phyloP scores from a whole-genome alignment of 2,888 invertebrate genomes.

The Apantesis nais region DNA sequence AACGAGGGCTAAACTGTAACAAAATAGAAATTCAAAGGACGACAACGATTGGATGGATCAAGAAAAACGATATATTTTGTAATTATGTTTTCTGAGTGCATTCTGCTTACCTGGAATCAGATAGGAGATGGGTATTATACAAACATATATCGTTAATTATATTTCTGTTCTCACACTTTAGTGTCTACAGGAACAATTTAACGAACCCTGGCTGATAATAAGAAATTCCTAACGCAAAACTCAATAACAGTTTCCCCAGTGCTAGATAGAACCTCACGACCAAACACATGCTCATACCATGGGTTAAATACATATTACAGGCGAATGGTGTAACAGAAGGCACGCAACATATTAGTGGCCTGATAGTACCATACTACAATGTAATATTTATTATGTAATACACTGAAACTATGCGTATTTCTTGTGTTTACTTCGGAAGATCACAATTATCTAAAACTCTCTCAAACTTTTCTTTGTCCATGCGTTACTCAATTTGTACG shows the following conservation, averaged over 20 bases:
- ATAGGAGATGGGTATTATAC: background rate
- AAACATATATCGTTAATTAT: background rate
- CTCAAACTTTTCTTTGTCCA: background rate
- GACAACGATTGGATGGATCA: background rate
- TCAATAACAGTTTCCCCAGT: background rate
- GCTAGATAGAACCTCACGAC: background rate
- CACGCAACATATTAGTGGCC: background rate
- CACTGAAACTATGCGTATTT: too few species aligned
- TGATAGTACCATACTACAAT: background rate
- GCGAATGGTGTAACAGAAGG: background rate
- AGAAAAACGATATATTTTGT: background rate
- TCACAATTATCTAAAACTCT: background rate
- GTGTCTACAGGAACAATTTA: background rate
- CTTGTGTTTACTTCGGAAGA: too few species aligned
- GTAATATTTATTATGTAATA: too few species aligned
- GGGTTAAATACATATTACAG: background rate
- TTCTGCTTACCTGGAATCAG: background rate
- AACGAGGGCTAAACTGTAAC: background rate
- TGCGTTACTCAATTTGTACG: constrained; percentile 29
- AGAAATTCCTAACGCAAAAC: background rate
- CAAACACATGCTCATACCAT: background rate
- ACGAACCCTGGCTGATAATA: background rate
- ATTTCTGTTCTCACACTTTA: background rate
- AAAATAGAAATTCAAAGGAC: background rate
- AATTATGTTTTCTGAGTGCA: background rate